Evolutionary conservation across 2,797 vertebrate genomes (phyloP).

Genomic region (Enteromius viviparus): DNA sequence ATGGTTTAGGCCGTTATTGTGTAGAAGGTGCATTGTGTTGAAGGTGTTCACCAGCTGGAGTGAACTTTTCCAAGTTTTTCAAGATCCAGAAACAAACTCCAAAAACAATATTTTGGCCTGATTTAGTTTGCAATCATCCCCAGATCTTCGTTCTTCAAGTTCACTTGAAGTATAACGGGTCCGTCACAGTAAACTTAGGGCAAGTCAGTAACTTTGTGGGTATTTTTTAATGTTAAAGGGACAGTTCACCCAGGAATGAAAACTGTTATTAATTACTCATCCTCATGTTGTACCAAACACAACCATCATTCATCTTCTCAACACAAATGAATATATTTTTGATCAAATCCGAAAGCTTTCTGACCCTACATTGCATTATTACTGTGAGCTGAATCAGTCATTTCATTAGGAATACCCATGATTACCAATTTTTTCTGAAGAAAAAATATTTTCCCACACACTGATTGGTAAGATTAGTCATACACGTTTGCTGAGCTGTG

Average conservation of each 20-base stretch:
- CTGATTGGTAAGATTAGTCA: background rate
- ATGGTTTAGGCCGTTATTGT: background rate
- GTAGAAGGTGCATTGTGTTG: background rate
- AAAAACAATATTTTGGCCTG: constrained; percentile 1
- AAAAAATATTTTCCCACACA: background rate
- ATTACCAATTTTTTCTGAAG: background rate
- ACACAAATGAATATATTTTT: background rate
- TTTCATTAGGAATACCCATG: background rate
- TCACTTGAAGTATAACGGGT: background rate
- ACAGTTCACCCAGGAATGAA: background rate
- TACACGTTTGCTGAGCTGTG: background rate
- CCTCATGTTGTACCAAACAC: background rate
- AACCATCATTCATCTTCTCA: background rate
- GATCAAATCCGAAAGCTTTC: background rate
- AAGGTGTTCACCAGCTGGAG: constrained; percentile 9
- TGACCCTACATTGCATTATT: too few species aligned
- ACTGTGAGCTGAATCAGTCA: background rate
- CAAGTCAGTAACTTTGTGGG: background rate
- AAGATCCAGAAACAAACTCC: background rate
- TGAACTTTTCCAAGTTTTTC: background rate
- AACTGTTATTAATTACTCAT: background rate
- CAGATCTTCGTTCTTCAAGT: background rate
- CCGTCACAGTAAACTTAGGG: background rate
- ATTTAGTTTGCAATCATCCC: background rate
- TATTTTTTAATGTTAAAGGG: background rate